A percentile compares a stretch with the other conserved stretches of the same genome.
Evolutionary conservation across 1,140 invertebrate species (phyloP).

Genomic region (Lanistes nyassanus): DNA sequence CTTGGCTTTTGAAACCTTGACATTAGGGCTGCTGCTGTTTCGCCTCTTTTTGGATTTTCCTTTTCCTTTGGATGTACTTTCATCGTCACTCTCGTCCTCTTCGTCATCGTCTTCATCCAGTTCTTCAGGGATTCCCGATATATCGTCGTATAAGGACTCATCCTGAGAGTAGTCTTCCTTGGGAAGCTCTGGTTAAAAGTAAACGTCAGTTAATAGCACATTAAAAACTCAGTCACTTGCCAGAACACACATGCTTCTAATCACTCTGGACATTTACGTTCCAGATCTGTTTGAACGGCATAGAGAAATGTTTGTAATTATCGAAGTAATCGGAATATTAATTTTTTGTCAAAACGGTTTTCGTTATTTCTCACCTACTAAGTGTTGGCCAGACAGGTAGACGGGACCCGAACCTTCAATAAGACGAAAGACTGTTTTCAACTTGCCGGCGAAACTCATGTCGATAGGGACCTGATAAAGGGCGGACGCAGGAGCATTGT

Average conservation of each 20-base stretch:
- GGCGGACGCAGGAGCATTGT: too few species aligned
- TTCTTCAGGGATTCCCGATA: constrained; percentile 30
- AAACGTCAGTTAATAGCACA: background rate
- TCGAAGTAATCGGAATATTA: too few species aligned
- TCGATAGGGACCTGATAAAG: constrained; percentile 46
- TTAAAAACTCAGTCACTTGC: too few species aligned
- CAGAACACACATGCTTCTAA: too few species aligned
- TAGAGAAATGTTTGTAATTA: too few species aligned
- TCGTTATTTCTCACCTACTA: constrained; percentile 48
- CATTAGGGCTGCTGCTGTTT: background rate
- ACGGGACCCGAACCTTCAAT: constrained; percentile 53
- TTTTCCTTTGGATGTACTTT: background rate
- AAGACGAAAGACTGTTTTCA: constrained; percentile 47
- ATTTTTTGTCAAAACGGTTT: too few species aligned
- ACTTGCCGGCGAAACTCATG: constrained; percentile 51
- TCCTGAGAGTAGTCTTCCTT: constrained; percentile 45
- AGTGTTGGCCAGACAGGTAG: constrained; percentile 49
- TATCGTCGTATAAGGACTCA: constrained; percentile 43
- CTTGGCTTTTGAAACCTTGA: constrained; percentile 8
- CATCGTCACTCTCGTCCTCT: constrained; percentile 30
- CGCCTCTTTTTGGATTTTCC: background rate
- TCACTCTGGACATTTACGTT: too few species aligned
- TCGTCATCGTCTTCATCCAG: constrained; percentile 39
- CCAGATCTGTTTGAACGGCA: too few species aligned
- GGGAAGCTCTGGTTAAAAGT: constrained; percentile 37